phyloP scores from a whole-genome alignment of 2,113 vertebrate genomes.

The Neomonachus schauinslandi region DNA sequence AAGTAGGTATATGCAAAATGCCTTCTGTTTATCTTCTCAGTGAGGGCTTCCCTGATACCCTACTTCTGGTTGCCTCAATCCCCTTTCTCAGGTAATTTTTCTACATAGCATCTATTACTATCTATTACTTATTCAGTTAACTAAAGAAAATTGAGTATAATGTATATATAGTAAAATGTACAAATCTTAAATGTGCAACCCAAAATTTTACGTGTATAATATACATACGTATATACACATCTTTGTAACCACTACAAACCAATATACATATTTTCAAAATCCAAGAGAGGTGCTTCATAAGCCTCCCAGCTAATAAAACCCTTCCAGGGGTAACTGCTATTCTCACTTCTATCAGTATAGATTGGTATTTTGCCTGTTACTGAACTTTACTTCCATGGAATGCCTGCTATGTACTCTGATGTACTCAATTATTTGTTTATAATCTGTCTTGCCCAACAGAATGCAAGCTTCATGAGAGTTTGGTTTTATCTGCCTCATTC shows the following conservation, averaged over 20 bases:
- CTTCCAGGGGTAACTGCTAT: not conserved
- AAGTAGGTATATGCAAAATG: not conserved
- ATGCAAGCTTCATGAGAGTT: not conserved
- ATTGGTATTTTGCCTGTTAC: not conserved
- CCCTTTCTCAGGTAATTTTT: not conserved
- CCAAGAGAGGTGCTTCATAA: not conserved
- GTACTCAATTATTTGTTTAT: not conserved
- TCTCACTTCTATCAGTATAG: not conserved
- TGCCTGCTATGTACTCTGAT: not conserved
- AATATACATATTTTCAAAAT: not conserved
- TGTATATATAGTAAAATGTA: not conserved
- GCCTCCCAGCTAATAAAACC: not conserved
- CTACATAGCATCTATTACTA: not conserved
- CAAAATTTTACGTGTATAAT: not conserved
- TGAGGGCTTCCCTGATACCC: not conserved
- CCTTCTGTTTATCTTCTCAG: not conserved
- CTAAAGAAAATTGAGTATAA: not conserved
- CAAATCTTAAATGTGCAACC: not conserved
- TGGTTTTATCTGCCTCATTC: not conserved
- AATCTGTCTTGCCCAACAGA: not conserved
- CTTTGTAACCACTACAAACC: not conserved
- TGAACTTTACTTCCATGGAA: not conserved
- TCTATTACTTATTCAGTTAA: not conserved
- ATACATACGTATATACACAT: not conserved
- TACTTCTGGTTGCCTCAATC: not conserved